These are phyloP conservation scores for Blera fallax DNA, from an alignment of 2,888 invertebrate genomes.

Conservation along the genomic window DNA sequence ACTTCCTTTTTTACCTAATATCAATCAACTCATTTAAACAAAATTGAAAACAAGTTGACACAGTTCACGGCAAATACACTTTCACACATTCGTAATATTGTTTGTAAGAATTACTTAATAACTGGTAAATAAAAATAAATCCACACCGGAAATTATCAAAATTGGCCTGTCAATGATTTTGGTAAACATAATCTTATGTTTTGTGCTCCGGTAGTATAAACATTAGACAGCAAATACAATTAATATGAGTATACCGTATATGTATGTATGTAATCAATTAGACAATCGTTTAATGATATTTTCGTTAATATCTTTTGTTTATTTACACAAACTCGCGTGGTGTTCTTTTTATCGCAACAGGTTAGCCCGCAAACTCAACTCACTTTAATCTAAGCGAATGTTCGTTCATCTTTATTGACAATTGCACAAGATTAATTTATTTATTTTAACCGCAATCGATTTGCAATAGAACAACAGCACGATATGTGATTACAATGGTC, in stretches of 20 bases:
- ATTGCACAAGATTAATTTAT: constrained; percentile 72
- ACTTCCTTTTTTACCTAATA: background rate
- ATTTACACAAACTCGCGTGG: constrained; percentile 70
- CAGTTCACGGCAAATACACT: constrained; percentile 13
- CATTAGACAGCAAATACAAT: constrained; percentile 59
- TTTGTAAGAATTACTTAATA: constrained; percentile 61
- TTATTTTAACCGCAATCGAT: constrained; percentile 72
- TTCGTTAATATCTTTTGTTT: constrained; percentile 70
- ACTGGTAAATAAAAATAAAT: constrained; percentile 54
- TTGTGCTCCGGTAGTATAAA: constrained; percentile 46
- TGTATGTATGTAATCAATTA: constrained; percentile 64
- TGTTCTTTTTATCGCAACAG: constrained; percentile 68
- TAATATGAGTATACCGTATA: constrained; percentile 14
- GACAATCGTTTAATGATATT: constrained; percentile 61
- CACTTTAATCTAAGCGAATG: constrained; percentile 66
- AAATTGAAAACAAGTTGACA: background rate
- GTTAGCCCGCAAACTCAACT: constrained; percentile 54
- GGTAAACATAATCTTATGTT: constrained; percentile 68
- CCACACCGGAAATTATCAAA: constrained; percentile 60
- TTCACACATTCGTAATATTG: constrained; percentile 41
- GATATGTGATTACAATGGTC: constrained; percentile 68
- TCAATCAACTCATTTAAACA: constrained; percentile 18
- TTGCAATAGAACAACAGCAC: constrained; percentile 66
- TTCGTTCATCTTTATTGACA: constrained; percentile 69
- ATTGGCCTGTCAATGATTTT: constrained; percentile 68